Base-by-base conservation (phyloP, 2,113 vertebrate genomes). In the Macheiramphus alcinus region DNA sequence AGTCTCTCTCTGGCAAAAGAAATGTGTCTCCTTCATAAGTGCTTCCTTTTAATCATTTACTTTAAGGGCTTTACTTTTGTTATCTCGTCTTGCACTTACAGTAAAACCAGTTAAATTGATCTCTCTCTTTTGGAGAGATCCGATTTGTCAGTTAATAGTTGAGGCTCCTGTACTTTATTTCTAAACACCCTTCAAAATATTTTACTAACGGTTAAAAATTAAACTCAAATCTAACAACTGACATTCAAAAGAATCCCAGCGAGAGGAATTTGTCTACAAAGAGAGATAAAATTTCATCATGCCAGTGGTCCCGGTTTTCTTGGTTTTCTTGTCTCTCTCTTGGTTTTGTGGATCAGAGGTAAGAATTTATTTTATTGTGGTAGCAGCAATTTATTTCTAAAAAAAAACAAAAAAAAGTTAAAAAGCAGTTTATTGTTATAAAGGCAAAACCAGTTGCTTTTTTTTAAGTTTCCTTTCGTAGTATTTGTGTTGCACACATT, bases 161-260 rank as follows among this genome's bases (percentile, higher is more conserved):
- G 55, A 88, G 55, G 32, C 1, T 93, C 62, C 45, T 65, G 65
- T 67, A 61, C 73, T 91, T 80, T 45, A 80, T 94, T 94, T 96
- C 72, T 93, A 91, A 96, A 94, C 55, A 45, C 23, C 21, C 71
- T 94, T 97, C 19, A 82, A 96, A 98, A 86, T 98, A 96, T 97
- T 98, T 97, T 97, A 43, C 90, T 93, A 98, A 71, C 70, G 93
- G 98, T 98, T 98, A 98, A 98, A 98, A 91, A 98, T 98, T 98
- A 98, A 98, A 94, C 97, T 63, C 62, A 75, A 26, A 62, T 62
- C 94, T 75, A 93, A 68, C 78, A 86, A 42, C 55, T 72, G 56
- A 32, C 58, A 29, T 32, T 82, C 71, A 82, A 90, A 87, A 83
- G 79, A 81, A 85, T 74, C 56, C 82, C 56, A 34, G 25, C 40